A percentile compares a stretch with the other conserved stretches of the same genome.
These are phyloP conservation scores for Forbesichthys papilliferus DNA, from an alignment of 2,113 vertebrate species.

Conservation along the genomic window DNA sequence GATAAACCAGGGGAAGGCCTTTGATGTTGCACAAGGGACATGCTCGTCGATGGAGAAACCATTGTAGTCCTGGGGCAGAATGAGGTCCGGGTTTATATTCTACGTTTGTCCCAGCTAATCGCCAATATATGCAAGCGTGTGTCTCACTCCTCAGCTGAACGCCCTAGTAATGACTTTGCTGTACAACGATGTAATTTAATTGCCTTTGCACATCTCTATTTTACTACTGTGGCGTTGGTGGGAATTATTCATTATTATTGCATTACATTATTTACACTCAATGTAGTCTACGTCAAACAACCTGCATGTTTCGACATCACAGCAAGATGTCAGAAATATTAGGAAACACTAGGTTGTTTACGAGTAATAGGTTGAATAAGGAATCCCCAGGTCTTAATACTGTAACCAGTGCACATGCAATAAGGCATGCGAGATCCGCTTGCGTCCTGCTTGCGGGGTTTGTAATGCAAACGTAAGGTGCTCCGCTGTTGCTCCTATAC, in stretches of 20 bases:
- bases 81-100: conserved; percentile 71
- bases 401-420: conserved; percentile 37
- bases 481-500: conserved; percentile 81
- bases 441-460: conserved; percentile 74
- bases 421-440: conserved; percentile 38
- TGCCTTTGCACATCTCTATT: not conserved
- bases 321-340: not conserved
- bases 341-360: conserved; percentile 21
- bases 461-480: conserved; percentile 86
- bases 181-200: conserved; percentile 12
- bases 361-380: not conserved
- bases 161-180: conserved; percentile 44
- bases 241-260: not conserved
- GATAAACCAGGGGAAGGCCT: conserved; percentile 92
- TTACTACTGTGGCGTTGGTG: not conserved
- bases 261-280: not conserved
- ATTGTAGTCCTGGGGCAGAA: conserved; percentile 85
- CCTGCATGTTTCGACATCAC: too few species aligned
- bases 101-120: conserved; percentile 84
- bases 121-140: conserved; percentile 65
- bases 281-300: not conserved
- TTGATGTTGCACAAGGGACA: conserved; percentile 97
- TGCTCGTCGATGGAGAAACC: conserved; percentile 90
- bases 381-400: not conserved
- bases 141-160: conserved; percentile 45